Base-by-base conservation (phyloP, 2,113 vertebrate genomes). In the Marmota monax region DNA sequence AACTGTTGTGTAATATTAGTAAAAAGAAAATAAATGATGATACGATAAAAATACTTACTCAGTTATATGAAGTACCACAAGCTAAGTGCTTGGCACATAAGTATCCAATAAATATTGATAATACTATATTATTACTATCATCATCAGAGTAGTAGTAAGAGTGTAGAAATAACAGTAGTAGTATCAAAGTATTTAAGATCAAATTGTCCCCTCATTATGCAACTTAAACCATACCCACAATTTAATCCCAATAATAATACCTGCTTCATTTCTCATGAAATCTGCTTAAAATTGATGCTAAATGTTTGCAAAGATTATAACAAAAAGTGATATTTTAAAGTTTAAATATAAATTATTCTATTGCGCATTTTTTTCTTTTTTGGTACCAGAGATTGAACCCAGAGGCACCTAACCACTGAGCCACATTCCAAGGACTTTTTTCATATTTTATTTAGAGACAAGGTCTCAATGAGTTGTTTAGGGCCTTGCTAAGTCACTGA, bases 281-380 rank as follows among this genome's bases (percentile, higher is more conserved):
- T 79, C 45, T 90, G 42, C 76, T 79, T 94, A 94, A 91, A 94
- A 95, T 13, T 74, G 73, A 73, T 85, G 48, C 22, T 90, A 79
- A 92, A 58, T 53, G 34, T 56, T 86, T 67, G 42, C 89, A 96
- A 94, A 94, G 5, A 74, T 14, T 74, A 0, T 78, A 94, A 93
- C 17, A 94, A 89, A 78, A 74, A 87, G 37, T 92, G 11, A 53
- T 56, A 94, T 23, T 61, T 23, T 61, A 61, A 94, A 42, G n/a
- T 79, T 87, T 73, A 86, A 65, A 79, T n/a, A 20, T 88, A 95
- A 88, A 86, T 39, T 58, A 58, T 58, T 58, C 56, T 20, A 22
- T 58, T 58, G 56, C 7, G 20, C 56, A 58, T 58, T 23, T 58
- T 58, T 58, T 58, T 56, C 4, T 56, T 56, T 18, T 18, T 56